A percentile compares a stretch with the other conserved stretches of the same genome.
Conservation (phyloP, 2,888 invertebrate genomes). For the Arctia plantaginis region DNA sequence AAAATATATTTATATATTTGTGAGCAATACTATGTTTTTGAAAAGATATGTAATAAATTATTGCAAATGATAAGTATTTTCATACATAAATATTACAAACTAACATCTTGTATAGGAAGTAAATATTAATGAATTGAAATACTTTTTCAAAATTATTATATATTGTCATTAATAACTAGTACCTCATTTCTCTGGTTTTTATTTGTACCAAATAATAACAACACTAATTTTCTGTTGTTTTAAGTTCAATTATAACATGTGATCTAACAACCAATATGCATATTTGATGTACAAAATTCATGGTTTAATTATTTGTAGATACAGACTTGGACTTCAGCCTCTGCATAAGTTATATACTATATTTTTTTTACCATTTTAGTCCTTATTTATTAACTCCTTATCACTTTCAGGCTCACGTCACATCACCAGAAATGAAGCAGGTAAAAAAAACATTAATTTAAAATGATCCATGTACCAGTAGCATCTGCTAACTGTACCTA, state of each 20-base stretch:
- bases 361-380: not conserved
- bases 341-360: not conserved
- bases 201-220: slow-evolving; percentile 29
- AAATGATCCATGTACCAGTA: not conserved
- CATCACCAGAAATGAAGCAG: slow-evolving; percentile 86
- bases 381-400: slow-evolving; percentile 30
- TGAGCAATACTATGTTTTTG: not conserved
- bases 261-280: not conserved
- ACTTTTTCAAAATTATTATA: not conserved
- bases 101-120: not conserved
- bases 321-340: not conserved
- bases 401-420: slow-evolving; percentile 82
- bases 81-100: not conserved
- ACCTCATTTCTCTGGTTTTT: slow-evolving; percentile 18
- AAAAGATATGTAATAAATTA: not conserved
- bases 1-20: not conserved
- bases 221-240: slow-evolving; percentile 20
- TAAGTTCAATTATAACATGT: slow-evolving; percentile 4
- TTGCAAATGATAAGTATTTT: not conserved
- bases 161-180: not conserved
- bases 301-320: not conserved
- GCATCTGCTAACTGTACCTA: not conserved
- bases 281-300: not conserved
- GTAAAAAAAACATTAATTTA: slow-evolving; percentile 60
- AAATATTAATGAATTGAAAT: not conserved